Evolutionary conservation across 2,797 vertebrate genomes (phyloP).

Genomic region (Phaenicophaeus curvirostris): DNA sequence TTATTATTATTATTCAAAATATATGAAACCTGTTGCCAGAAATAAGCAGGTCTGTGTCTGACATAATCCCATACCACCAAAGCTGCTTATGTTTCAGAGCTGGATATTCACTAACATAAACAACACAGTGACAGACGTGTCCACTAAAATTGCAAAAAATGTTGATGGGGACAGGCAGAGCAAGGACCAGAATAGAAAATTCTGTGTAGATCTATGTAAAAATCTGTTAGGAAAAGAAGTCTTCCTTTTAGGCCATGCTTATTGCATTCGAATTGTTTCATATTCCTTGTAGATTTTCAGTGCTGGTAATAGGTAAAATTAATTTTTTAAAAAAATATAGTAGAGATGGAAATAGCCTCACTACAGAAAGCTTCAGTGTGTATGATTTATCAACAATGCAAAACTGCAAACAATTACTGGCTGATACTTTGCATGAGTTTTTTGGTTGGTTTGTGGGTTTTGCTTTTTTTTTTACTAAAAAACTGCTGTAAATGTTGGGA

Average conservation of each 20-base stretch:
- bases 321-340: background rate
- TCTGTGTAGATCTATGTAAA: background rate
- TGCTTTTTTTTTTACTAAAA: background rate
- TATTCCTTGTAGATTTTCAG: background rate
- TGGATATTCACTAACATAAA: conserved; percentile 38
- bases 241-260: background rate
- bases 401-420: background rate
- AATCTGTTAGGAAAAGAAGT: background rate
- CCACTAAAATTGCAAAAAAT: conserved; percentile 55
- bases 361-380: background rate
- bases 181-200: background rate
- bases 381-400: background rate
- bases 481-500: background rate
- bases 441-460: background rate
- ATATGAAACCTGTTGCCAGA: conserved; percentile 16
- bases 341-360: background rate
- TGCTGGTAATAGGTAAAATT: background rate
- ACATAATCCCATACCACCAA: background rate
- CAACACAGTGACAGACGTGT: conserved; percentile 26
- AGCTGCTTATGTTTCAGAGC: conserved; percentile 48
- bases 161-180: background rate
- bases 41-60: conserved; percentile 26
- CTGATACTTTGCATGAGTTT: background rate
- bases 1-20: conserved; percentile 18
- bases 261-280: background rate